phyloP scores from a whole-genome alignment of 2,113 vertebrate genomes.

The Speoplatyrhinus poulsoni region DNA sequence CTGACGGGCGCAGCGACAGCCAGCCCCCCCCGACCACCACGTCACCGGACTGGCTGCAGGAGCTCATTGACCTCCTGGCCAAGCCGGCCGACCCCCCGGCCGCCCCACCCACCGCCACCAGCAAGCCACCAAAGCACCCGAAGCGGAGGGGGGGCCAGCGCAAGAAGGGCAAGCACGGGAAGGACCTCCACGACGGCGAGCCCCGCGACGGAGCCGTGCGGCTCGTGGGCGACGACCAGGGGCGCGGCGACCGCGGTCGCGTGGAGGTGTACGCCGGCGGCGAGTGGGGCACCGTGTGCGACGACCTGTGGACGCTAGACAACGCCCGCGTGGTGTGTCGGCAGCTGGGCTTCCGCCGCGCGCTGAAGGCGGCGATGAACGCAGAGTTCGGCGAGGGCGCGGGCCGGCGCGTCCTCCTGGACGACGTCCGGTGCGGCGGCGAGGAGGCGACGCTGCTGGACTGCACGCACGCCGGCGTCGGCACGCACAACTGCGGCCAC shows the following conservation, averaged over 20 bases:
- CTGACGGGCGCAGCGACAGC: constrained; percentile 20
- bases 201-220: constrained; percentile 75
- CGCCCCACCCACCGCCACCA: constrained; percentile 23
- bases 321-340: constrained; percentile 85
- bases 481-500: constrained; percentile 85
- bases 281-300: constrained; percentile 90
- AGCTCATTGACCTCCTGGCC: constrained; percentile 52
- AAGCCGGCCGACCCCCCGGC: constrained; percentile 21
- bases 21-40: not conserved
- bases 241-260: constrained; percentile 71
- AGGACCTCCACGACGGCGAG: not conserved
- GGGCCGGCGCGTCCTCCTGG: constrained; percentile 82
- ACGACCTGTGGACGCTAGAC: constrained; percentile 82
- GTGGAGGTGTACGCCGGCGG: constrained; percentile 84
- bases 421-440: constrained; percentile 86
- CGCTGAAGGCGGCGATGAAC: constrained; percentile 80
- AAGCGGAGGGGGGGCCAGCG: constrained; percentile 52
- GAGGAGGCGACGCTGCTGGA: constrained; percentile 82
- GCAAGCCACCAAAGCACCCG: constrained; percentile 30
- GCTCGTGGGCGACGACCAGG: constrained; percentile 68
- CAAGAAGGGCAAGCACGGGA: constrained; percentile 62
- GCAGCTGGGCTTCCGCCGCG: constrained; percentile 85
- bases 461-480: constrained; percentile 79
- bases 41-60: constrained; percentile 68
- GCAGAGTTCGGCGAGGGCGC: constrained; percentile 86